Base-by-base conservation (phyloP, 2,888 invertebrate genomes). In the Epinotia demarniana region DNA sequence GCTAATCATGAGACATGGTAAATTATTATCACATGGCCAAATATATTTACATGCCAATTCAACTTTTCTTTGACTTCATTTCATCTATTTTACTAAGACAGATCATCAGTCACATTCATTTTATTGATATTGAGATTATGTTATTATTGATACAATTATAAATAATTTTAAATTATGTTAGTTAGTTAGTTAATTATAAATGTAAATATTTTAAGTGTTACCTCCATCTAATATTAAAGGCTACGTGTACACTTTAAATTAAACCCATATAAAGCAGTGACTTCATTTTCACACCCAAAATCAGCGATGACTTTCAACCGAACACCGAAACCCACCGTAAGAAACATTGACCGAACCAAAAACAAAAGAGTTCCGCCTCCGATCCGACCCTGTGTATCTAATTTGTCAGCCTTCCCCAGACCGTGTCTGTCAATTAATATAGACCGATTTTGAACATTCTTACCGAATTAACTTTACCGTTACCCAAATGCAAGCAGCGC, bases 371-470 rank as follows among this genome's bases (percentile, higher is more conserved):
- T 83, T 82, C 81, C 85, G 87, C 87, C 88, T 89, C 83, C 80
- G 86, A 90, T 89, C 85, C 88, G 86, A 89, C 87, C 85, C 84
- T 87, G 84, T 92, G 93, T 92, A 90, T 86, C 86, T 88, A 92
- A 93, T 93, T 93, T 92, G 92, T 93, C 90, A 87, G 87, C 84
- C 85, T 88, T 88, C 87, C 84, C 83, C 83, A 86, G 85, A 82
- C 81, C 82, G 84, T 83, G 85, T 84, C 81, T 83, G 80, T 78
- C 92, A 85, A 93, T 93, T 92, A 92, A 93, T 93, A 86, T 87
- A 86, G 83, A 80, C 88, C 87, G 92, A 91, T 92, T 92, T 90
- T 86, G 86, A 85, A 86, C 85, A 86, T 78, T 78, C 78, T 75
- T 64, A 62, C 77, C 77, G 71, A 76, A 49, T 0, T 43, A 16